Evolutionary conservation across 2,888 invertebrate genomes (phyloP), one percentile per base, ranked within the genome.

Genomic region (Mythimna ferrago): DNA sequence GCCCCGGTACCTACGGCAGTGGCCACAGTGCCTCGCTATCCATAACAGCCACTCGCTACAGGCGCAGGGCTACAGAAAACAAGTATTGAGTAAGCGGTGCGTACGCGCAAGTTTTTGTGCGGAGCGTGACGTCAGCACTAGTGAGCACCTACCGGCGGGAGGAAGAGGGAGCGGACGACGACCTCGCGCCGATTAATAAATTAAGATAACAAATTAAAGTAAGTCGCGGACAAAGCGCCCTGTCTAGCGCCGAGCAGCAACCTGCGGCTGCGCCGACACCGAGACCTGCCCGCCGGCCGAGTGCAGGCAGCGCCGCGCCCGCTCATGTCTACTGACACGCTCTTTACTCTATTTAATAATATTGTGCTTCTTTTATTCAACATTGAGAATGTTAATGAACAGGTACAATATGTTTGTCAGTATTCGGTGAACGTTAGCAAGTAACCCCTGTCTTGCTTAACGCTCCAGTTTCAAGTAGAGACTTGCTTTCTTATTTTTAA

Each of bases 121-220:
- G 41, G 54, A 14, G 19, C 60, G 70, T 85, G 81, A 80, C 74
- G 73, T 85, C 80, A 82, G 66, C 83, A 75, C 68, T 73, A 73
- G 71, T 41, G 63, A 77, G 38, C 48, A 67, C 41, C 35, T 44
- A 66, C 41, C 21, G 21, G 32, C 41, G 56, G 75, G 54, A 75
- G 66, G 41, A 48, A 69, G 66, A 60, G 56, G 38, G 53, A n/a
- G 75, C 57, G 87, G 82, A 35, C 79, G 69, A 66, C 35, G 82
- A 77, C 78, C 82, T 70, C 84, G 84, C 82, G 78, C 86, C 87
- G 93, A 93, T 92, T 91, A 91, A 92, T 92, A 91, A 92, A 92
- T 92, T 89, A 90, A 93, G 93, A 93, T 93, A 92, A 93, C 90
- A 91, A 91, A 93, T 92, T 92, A 90, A 92, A 92, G 88, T 86